Percentiles rank a stretch among this genome's conserved stretches.
Conservation (phyloP, 92 coral and sea anemone species). For the Plumapathes pennacea region DNA sequence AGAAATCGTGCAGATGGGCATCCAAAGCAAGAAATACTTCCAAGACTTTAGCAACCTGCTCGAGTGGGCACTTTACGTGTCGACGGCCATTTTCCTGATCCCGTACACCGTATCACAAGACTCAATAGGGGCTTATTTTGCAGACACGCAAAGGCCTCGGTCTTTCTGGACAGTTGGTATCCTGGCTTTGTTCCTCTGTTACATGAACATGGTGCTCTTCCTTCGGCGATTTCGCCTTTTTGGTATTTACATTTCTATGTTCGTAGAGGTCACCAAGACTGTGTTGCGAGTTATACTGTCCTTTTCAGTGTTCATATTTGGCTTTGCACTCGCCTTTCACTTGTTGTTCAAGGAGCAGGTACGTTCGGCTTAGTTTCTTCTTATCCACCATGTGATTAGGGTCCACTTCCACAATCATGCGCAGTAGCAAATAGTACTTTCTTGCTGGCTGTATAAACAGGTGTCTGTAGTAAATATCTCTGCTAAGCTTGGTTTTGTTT, state of each 20-base stretch:
- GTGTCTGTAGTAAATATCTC: too few species aligned
- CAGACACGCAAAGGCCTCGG: slow-evolving; percentile 33
- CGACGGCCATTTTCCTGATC: slow-evolving; percentile 51
- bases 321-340: slow-evolving; percentile 61
- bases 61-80: slow-evolving; percentile 57
- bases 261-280: slow-evolving; percentile 61
- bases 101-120: slow-evolving; percentile 39
- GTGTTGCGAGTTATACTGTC: slow-evolving; percentile 63
- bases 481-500: too few species aligned
- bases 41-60: slow-evolving; percentile 47
- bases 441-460: too few species aligned
- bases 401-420: too few species aligned
- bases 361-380: too few species aligned
- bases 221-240: slow-evolving; percentile 63
- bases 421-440: too few species aligned
- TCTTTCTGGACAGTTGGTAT: slow-evolving; percentile 66
- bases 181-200: slow-evolving; percentile 72
- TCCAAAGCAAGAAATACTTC: slow-evolving; percentile 63
- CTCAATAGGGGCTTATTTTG: slow-evolving; percentile 35
- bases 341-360: slow-evolving; percentile 78
- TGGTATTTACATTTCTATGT: slow-evolving; percentile 75
- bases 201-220: slow-evolving; percentile 72
- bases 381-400: too few species aligned
- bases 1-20: slow-evolving; percentile 64
- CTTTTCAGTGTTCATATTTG: slow-evolving; percentile 40